A percentile compares a stretch with the other conserved stretches of the same genome.
phyloP scores from a whole-genome alignment of 2,113 vertebrate genomes.

The Pedetes capensis region DNA sequence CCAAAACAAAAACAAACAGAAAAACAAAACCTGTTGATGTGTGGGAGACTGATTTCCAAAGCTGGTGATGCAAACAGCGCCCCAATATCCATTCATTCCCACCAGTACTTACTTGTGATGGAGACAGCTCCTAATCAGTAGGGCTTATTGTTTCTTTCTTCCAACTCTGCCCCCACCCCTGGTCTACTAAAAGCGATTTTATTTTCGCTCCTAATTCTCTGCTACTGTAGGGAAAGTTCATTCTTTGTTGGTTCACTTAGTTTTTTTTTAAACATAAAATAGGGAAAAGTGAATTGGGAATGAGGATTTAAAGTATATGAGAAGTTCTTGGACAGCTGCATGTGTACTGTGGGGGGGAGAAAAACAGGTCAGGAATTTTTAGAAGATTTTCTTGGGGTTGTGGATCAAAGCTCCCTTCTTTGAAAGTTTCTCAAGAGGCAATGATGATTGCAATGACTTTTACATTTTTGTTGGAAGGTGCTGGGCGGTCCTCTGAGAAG shows the following conservation, averaged over 20 bases:
- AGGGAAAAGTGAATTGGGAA: not conserved
- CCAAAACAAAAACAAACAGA: no score
- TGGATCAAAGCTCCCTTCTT: not conserved
- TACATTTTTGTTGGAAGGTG: not conserved
- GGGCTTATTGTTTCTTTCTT: not conserved
- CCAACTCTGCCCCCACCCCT: not conserved
- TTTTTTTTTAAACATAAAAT: not conserved
- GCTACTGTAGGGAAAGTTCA: not conserved
- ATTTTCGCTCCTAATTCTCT: not conserved
- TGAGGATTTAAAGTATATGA: not conserved
- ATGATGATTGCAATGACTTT: not conserved
- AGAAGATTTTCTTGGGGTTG: not conserved
- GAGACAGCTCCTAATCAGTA: not conserved
- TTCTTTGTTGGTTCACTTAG: not conserved
- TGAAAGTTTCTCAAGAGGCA: not conserved
- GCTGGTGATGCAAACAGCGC: fast-evolving
- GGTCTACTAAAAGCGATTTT: not conserved
- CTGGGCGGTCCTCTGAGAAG: not conserved
- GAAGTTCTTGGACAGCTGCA: not conserved
- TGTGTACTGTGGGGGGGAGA: not conserved
- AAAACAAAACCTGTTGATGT: not conserved
- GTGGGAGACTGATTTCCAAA: not conserved
- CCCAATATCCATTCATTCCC: not conserved
- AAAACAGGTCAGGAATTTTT: not conserved
- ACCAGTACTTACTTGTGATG: not conserved